Base-by-base conservation (phyloP, 2,888 invertebrate genomes). In the Leptinotarsa haldemani region DNA sequence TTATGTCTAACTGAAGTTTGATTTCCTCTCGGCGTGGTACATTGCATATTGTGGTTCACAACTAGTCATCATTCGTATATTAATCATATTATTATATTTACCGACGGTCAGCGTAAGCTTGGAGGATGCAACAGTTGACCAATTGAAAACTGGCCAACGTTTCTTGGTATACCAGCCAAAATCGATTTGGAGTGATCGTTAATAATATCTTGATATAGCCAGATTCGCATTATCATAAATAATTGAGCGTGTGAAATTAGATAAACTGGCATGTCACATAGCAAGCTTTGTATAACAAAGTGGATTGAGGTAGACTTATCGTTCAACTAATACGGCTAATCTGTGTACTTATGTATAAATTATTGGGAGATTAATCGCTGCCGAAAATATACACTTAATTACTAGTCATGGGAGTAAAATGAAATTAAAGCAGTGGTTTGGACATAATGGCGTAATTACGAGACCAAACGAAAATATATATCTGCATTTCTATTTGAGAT, bases 271-370 rank as follows among this genome's bases (percentile, higher is more conserved):
- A 46, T 75, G 75, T 74, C 74, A 76, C 75, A 70, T n/a, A 70
- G 56, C 66, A 70, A 47, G 70, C 77, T 74, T 74, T 73, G 67
- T 74, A 74, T 66, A 76, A 74, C 74, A 72, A 77, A 74, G 75
- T 74, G 77, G 73, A 73, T 75, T 74, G 74, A 73, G 73, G 72
- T 63, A 74, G 70, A 77, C 74, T 75, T 77, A 75, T 79, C 74
- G 77, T 77, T 73, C 74, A 67, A 65, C 69, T 77, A 74, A 78
- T 78, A 74, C 76, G 70, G 15, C 48, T 50, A 50, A 50, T 16
- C 48, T 50, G 16, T 16, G 16, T 16, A 4, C 48, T 50, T 50
- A 50, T 50, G 48, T n/a, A 50, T 50, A 15, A 16, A n/a, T 50
- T 16, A 50, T 50, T 50, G 48, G 48, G 16, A 15, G 15, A 50